A percentile compares a stretch with the other conserved stretches of the same genome.
Evolutionary conservation across 1,140 invertebrate species (phyloP).

Genomic region (Drosophila lacteicornis): DNA sequence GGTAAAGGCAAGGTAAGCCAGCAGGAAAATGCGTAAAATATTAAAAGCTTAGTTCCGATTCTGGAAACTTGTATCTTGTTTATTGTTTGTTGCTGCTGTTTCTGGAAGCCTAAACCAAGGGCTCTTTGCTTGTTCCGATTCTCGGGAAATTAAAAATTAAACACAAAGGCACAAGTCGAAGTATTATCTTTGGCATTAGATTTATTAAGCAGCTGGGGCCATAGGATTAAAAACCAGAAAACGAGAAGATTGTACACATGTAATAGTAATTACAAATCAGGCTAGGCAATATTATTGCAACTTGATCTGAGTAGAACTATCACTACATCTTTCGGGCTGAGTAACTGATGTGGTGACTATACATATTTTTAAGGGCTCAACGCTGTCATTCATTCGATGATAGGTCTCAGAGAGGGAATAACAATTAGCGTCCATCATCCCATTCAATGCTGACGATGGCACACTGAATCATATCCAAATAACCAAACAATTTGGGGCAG

Average conservation of each 20-base stretch:
- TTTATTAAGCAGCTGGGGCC: not conserved
- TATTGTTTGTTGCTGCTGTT: not conserved
- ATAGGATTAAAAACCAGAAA: too few relatives aligned
- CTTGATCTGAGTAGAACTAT: not conserved
- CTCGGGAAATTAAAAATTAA: not conserved
- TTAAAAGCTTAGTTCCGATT: not conserved
- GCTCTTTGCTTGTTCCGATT: not conserved
- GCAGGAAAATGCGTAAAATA: too few relatives aligned
- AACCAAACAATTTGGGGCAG: constrained; percentile 28
- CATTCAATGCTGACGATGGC: constrained; percentile 15
- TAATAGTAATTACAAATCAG: too few relatives aligned
- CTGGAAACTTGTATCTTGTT: not conserved
- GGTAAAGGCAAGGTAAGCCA: not conserved
- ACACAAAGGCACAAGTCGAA: not conserved
- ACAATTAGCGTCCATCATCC: constrained; percentile 31
- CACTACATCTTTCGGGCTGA: too few relatives aligned
- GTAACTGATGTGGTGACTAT: not conserved
- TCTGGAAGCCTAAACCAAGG: not conserved
- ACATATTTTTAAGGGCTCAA: not conserved
- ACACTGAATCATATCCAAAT: constrained; percentile 36
- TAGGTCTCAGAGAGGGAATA: not conserved
- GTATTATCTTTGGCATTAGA: not conserved
- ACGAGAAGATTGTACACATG: too few relatives aligned
- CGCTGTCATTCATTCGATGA: not conserved
- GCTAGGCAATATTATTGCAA: too few relatives aligned